Conservation (phyloP, 1,140 invertebrate genomes). For the Micrasema longulum region DNA sequence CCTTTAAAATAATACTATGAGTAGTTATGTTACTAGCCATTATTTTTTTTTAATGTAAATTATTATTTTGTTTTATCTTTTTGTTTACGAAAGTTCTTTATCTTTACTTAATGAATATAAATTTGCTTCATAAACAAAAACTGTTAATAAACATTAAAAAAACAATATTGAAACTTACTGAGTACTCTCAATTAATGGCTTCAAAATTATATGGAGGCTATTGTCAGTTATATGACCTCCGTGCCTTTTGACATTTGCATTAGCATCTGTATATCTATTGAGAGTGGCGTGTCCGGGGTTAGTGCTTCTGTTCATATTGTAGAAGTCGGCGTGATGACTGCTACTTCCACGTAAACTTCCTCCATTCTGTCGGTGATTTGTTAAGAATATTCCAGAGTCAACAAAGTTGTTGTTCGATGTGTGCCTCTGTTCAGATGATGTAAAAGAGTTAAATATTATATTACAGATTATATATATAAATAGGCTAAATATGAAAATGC, state of each 20-base stretch:
- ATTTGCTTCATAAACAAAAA: too few relatives aligned
- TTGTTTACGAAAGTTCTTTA: too few relatives aligned
- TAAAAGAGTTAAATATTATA: conserved; percentile 11
- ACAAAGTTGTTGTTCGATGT: conserved; percentile 70
- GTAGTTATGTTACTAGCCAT: too few relatives aligned
- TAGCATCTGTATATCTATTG: conserved; percentile 58
- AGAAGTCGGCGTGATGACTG: conserved; percentile 48
- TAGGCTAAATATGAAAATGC: too few relatives aligned
- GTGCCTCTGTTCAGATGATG: conserved; percentile 62
- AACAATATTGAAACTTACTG: conserved; percentile 62
- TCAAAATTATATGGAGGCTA: conserved; percentile 68
- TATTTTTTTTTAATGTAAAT: too few relatives aligned
- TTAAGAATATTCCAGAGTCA: conserved; percentile 59
- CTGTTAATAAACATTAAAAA: conserved; percentile 6
- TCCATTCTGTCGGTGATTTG: conserved; percentile 58
- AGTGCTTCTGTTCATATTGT: conserved; percentile 45
- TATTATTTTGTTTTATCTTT: too few relatives aligned
- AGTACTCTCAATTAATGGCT: conserved; percentile 69
- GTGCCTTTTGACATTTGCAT: conserved; percentile 64
- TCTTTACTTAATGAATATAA: too few relatives aligned
- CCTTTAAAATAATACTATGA: too few relatives aligned
- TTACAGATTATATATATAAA: too few relatives aligned
- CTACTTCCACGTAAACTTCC: conserved; percentile 49
- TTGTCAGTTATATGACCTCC: conserved; percentile 62
- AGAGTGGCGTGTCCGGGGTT: conserved; percentile 46